phyloP scores from a whole-genome alignment of 2,113 vertebrate species.

The Hippocampus abdominalis region DNA sequence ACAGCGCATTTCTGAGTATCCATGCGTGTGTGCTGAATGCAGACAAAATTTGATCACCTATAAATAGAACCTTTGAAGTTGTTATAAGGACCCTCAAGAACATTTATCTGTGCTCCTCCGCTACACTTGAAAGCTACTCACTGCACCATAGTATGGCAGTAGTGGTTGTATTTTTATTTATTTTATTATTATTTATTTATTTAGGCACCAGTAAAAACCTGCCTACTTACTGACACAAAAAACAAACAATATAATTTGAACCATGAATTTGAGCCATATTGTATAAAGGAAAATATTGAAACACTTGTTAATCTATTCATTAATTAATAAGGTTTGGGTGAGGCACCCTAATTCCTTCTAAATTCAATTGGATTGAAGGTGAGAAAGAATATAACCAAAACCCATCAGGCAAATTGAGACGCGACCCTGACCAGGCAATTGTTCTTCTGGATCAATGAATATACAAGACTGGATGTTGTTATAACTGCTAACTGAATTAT shows the following conservation, averaged over 20 bases:
- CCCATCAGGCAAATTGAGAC: not conserved
- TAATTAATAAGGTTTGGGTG: no score
- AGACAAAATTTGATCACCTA: not conserved
- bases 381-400: no score
- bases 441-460: not conserved
- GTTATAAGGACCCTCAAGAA: not conserved
- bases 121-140: not conserved
- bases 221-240: constrained; percentile 3
- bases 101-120: not conserved
- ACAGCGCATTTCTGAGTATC: not conserved
- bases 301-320: not conserved
- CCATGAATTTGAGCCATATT: no score
- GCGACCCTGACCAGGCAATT: not conserved
- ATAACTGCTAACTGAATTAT: not conserved
- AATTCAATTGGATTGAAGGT: not conserved
- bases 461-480: not conserved
- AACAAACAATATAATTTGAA: not conserved
- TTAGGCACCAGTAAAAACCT: not conserved
- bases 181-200: no score
- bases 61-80: not conserved
- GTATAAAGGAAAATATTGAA: not conserved
- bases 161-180: no score
- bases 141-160: not conserved
- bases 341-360: not conserved
- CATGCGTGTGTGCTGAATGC: not conserved